A percentile compares a stretch with the other conserved stretches of the same genome.
Evolutionary conservation across 1,140 invertebrate species (phyloP).

Genomic region (Coelopa frigida): DNA sequence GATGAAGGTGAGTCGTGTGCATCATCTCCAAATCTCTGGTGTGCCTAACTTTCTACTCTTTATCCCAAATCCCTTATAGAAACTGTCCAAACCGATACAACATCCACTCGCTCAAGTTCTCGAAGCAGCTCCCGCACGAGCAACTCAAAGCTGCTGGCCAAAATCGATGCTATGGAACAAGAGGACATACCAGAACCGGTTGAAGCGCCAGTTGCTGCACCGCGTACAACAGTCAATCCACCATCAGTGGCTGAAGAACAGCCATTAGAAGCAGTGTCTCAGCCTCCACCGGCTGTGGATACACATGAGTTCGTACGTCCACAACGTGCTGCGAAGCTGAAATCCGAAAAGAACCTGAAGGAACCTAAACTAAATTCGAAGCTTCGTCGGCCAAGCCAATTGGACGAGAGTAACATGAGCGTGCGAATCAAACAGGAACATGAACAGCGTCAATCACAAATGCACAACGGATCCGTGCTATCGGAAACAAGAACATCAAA

Average conservation of each 20-base stretch:
- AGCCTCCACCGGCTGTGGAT: constrained; percentile 27
- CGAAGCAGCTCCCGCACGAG: constrained; percentile 17
- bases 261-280: constrained; percentile 21
- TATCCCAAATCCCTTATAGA: not conserved
- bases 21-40: not conserved
- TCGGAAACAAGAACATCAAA: too few species aligned
- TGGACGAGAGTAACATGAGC: constrained; percentile 4
- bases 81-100: not conserved
- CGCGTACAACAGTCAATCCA: not conserved
- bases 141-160: constrained; percentile 30
- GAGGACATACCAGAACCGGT: not conserved
- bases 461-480: constrained; percentile 8
- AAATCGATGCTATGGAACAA: constrained; percentile 17
- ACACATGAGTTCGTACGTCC: constrained; percentile 19
- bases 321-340: constrained; percentile 32
- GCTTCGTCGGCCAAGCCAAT: constrained; percentile 28
- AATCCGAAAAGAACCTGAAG: constrained; percentile 29
- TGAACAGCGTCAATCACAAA: constrained; percentile 31
- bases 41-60: not conserved
- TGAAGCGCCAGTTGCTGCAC: not conserved
- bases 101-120: constrained; percentile 2
- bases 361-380: constrained; percentile 23
- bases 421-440: constrained; percentile 27
- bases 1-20: constrained; percentile 19
- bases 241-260: not conserved